Base-by-base conservation (phyloP, 2,797 vertebrate species). In the Thalassophryne amazonica region DNA sequence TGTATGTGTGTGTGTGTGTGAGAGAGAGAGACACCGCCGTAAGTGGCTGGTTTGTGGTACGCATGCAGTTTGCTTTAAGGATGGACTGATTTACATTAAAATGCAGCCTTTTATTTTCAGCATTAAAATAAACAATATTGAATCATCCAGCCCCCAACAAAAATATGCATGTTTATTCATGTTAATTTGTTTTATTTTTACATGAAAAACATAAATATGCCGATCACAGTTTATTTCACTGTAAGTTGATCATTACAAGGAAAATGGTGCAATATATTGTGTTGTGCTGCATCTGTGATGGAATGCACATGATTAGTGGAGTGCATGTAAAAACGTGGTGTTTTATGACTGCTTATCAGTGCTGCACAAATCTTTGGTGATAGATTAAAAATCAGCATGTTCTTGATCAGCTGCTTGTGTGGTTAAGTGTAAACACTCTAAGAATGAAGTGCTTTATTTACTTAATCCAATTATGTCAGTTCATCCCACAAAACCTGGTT, bases 311-410 rank as follows among this genome's bases (percentile, higher is more conserved):
- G 7, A 56, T n/a, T n/a, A n/a, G n/a, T n/a, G n/a, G n/a, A n/a
- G n/a, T n/a, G n/a, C n/a, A n/a, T n/a, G n/a, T 69, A 38, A 29
- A 39, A 39, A n/a, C 2, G 1, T 10, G 6, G 8, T 34, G 16
- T 22, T 71, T 69, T 60, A 71, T 53, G 30, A 32, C 46, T 38
- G 17, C 53, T 74, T 71, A 71, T 80, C 60, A 40, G n/a, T 34
- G 9, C 54, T 51, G 43, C 16, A 69, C 47, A 64, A 62, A 33
- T 16, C 20, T 57, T 52, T 52, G 17, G 48, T 70, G 16, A 74
- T 81, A 70, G 35, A 73, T 58, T 65, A 37, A 59, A 69, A 47
- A 28, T 19, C 7, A 25, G n/a, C 15, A 40, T 30, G 4, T 39
- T 53, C 19, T 52, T 37, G 14, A 53, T 64, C 25, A 48, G 19